Conservation (phyloP, 37 sponge, comb jelly and placozoan genomes). For the Agelas oroides region DNA sequence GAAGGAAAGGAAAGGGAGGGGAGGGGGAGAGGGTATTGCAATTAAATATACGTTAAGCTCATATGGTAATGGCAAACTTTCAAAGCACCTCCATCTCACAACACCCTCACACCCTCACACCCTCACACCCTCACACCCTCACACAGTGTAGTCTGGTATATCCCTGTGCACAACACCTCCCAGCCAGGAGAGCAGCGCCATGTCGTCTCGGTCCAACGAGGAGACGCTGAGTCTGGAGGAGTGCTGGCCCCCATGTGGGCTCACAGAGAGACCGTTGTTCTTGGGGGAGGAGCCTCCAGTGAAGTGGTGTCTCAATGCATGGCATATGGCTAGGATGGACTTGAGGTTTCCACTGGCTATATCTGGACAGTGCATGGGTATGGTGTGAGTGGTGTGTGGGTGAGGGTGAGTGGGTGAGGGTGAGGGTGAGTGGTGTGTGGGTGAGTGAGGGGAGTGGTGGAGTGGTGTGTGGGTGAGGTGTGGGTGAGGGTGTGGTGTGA, state of each 20-base stretch:
- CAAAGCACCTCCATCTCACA: too few relatives aligned
- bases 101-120: background rate
- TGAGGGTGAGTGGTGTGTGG: too few relatives aligned
- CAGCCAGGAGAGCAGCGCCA: slow-evolving; percentile 64
- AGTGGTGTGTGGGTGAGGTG: too few relatives aligned
- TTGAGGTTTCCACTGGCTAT: slow-evolving; percentile 52
- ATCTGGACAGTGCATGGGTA: too few relatives aligned
- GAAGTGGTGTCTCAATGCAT: slow-evolving; percentile 25
- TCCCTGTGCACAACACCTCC: slow-evolving; percentile 37
- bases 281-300: background rate
- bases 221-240: background rate
- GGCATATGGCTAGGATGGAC: slow-evolving; percentile 33
- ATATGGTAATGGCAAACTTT: too few relatives aligned
- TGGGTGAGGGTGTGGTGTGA: too few relatives aligned
- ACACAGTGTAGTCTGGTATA: slow-evolving; percentile 62
- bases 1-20: too few relatives aligned
- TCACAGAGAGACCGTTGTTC: background rate
- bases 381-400: too few relatives aligned
- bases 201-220: slow-evolving; percentile 62
- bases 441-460: too few relatives aligned
- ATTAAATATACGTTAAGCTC: too few relatives aligned
- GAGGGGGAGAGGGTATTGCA: too few relatives aligned
- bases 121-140: slow-evolving; percentile 10
- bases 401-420: too few relatives aligned
- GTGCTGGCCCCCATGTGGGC: background rate